Conservation (phyloP, 1,140 invertebrate genomes). For the Bactericera cockerelli region DNA sequence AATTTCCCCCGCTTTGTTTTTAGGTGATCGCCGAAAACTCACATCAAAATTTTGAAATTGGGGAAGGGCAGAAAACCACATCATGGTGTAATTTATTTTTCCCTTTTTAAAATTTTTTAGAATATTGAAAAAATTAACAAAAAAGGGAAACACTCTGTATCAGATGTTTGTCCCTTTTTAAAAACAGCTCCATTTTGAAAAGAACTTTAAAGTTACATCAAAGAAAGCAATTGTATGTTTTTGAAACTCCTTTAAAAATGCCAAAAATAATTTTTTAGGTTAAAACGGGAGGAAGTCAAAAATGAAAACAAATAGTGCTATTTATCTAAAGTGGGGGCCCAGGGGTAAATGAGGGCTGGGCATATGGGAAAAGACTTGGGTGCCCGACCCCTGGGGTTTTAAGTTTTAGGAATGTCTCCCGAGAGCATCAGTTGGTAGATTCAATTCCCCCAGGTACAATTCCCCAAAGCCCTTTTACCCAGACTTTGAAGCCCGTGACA, state of each 20-base stretch:
- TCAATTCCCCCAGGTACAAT: constrained; percentile 79
- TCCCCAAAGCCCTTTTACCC: constrained; percentile 28
- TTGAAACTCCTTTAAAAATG: constrained; percentile 97
- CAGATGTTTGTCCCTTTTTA: constrained; percentile 99
- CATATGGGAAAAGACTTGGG: constrained; percentile 97
- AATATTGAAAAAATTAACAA: constrained; percentile 96
- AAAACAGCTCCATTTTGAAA: constrained; percentile 97
- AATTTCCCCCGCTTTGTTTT: constrained; percentile 91
- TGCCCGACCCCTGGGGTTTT: constrained; percentile 94
- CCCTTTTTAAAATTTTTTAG: constrained; percentile 93
- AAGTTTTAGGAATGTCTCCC: constrained; percentile 94
- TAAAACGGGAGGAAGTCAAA: constrained; percentile 98
- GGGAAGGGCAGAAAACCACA: constrained; percentile 48
- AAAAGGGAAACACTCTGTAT: constrained; percentile 99
- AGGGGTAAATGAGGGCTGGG: constrained; percentile 98
- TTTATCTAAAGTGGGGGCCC: constrained; percentile 92
- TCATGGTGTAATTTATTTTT: constrained; percentile 98
- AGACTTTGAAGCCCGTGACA: constrained; percentile 77
- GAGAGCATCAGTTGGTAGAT: constrained; percentile 82
- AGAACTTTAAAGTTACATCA: constrained; percentile 91
- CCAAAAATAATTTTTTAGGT: constrained; percentile 98
- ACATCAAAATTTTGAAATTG: constrained; percentile 79
- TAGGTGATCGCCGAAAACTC: constrained; percentile 88
- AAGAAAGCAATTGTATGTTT: constrained; percentile 96
- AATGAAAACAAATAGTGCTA: constrained; percentile 99